These are phyloP conservation scores for Linurgus olivaceus DNA, from an alignment of 2,797 vertebrate genomes.

Conservation along the genomic window DNA sequence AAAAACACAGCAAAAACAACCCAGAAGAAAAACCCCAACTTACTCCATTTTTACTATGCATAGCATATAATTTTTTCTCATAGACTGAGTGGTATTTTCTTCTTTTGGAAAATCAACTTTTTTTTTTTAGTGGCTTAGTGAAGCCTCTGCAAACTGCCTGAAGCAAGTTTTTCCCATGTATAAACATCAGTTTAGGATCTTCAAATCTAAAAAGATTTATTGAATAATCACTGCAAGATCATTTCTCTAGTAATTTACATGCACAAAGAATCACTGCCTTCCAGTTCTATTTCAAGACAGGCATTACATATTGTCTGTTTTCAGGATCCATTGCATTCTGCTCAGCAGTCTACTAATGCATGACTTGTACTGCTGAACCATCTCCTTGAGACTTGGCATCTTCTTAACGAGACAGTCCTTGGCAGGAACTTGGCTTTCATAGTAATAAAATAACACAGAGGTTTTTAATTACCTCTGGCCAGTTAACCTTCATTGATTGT, in stretches of 20 bases:
- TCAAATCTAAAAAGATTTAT: background rate
- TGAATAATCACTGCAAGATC: background rate
- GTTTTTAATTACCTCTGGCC: background rate
- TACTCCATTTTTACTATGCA: background rate
- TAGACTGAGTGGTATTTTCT: background rate
- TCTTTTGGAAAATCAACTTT: background rate
- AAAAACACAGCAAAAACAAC: background rate
- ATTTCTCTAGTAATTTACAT: background rate
- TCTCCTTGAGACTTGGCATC: background rate
- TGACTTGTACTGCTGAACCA: background rate
- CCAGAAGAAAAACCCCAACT: accelerated
- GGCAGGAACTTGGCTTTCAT: background rate
- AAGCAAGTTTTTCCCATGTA: background rate
- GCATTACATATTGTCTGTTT: background rate
- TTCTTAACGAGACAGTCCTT: background rate
- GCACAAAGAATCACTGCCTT: background rate
- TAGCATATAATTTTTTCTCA: background rate
- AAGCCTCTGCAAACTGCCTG: background rate
- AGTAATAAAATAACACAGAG: background rate
- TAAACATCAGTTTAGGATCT: background rate
- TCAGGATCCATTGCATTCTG: background rate
- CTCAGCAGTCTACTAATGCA: background rate
- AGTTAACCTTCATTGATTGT: background rate
- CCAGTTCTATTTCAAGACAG: background rate
- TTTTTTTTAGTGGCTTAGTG: background rate